A percentile compares a stretch with the other conserved stretches of the same genome.
Conservation (phyloP, 2,113 vertebrate genomes). For the Tragelaphus scriptus region DNA sequence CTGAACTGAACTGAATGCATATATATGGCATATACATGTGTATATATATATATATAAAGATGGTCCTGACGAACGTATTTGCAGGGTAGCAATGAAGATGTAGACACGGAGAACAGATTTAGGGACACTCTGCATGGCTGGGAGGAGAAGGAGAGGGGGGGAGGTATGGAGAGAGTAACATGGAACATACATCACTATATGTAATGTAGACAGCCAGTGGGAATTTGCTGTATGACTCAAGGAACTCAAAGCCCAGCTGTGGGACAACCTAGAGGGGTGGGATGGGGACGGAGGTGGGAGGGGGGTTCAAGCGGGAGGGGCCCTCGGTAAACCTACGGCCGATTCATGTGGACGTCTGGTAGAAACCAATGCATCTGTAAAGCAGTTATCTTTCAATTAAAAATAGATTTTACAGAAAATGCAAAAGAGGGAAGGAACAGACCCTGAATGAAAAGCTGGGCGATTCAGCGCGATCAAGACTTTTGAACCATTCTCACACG, state of each 20-base stretch:
- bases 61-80: not conserved
- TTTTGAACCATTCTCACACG: rapidly evolving
- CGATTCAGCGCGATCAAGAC: slow-evolving; percentile 80
- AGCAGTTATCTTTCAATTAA: not conserved
- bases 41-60: not conserved
- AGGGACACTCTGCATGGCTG: not conserved
- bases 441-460: slow-evolving; percentile 91
- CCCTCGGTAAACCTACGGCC: not conserved
- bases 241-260: not conserved
- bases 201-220: not conserved
- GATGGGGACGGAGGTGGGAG: not conserved
- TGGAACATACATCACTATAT: rapidly evolving
- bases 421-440: slow-evolving; percentile 83
- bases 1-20: too few relatives aligned
- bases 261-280: not conserved
- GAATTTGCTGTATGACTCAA: not conserved
- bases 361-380: not conserved
- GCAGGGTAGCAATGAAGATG: not conserved
- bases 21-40: not conserved
- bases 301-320: not conserved
- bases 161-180: not conserved
- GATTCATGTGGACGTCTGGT: not conserved
- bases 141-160: not conserved
- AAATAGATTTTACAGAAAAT: not conserved
- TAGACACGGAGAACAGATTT: not conserved